These are phyloP conservation scores for Lamellibrachia satsuma DNA, from an alignment of 2,888 invertebrate genomes.

Conservation along the genomic window DNA sequence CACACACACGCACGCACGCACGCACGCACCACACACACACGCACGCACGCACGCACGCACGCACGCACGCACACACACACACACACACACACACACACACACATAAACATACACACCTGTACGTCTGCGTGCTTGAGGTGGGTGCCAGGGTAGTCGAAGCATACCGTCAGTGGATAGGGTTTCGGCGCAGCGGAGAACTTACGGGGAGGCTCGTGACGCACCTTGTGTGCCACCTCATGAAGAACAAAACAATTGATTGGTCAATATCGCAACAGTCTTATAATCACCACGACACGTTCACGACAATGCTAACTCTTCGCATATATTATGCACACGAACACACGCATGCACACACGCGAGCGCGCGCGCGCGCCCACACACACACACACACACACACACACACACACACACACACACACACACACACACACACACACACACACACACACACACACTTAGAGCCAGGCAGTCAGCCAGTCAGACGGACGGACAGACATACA, in stretches of 20 bases:
- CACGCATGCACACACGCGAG: neutral
- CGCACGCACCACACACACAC: too few relatives aligned
- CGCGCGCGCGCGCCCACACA: neutral
- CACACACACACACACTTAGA: neutral
- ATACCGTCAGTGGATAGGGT: slow-evolving; percentile 14
- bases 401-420: neutral
- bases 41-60: too few relatives aligned
- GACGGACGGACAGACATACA: neutral
- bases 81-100: neutral
- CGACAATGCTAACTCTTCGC: too few relatives aligned
- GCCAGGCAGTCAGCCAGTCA: neutral
- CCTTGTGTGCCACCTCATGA: neutral
- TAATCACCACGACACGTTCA: too few relatives aligned
- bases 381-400: neutral
- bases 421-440: neutral
- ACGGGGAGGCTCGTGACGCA: neutral
- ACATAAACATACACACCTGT: neutral
- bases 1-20: too few relatives aligned
- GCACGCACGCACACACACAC: too few relatives aligned
- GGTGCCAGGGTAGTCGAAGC: slow-evolving; percentile 25
- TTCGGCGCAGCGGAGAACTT: slow-evolving; percentile 13
- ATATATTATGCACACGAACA: too few relatives aligned
- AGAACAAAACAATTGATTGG: neutral
- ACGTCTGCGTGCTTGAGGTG: neutral
- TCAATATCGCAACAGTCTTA: neutral